A percentile compares a stretch with the other conserved stretches of the same genome.
Conservation (phyloP, 2,113 vertebrate genomes). For the Morphnarchus princeps region DNA sequence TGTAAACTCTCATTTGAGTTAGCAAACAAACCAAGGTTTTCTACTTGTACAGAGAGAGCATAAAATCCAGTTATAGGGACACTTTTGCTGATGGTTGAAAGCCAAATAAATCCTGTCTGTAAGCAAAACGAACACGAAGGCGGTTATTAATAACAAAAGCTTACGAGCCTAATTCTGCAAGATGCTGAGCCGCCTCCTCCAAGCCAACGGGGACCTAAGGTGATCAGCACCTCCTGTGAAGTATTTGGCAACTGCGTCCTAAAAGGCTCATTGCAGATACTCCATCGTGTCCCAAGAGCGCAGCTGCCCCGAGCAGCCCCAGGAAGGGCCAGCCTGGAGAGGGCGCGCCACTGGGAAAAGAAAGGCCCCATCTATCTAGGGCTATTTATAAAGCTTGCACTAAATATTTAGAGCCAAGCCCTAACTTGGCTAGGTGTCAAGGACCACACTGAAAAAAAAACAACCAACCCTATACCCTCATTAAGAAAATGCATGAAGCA, state of each 20-base stretch:
- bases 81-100: neutral
- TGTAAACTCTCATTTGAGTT: neutral
- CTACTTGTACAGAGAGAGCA: neutral
- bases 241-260: neutral
- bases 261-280: neutral
- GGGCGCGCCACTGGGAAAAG: neutral
- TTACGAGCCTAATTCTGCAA: neutral
- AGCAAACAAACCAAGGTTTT: conserved; percentile 15
- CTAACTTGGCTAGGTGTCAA: conserved; percentile 41
- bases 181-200: neutral
- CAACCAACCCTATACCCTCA: neutral
- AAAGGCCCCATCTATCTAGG: neutral
- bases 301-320: neutral
- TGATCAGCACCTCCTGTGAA: neutral
- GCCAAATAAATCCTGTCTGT: conserved; percentile 12
- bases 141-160: conserved; percentile 45
- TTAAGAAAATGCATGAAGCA: conserved; percentile 31
- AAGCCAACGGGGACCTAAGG: neutral
- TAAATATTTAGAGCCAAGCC: conserved; percentile 3
- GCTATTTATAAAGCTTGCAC: conserved; percentile 7
- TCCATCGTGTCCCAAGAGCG: accelerated
- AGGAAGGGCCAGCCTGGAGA: neutral
- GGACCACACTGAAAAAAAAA: neutral
- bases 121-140: neutral
- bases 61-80: neutral